Percentiles rank a stretch among this genome's conserved stretches.
These are phyloP conservation scores for Calephelis nemesis DNA, from an alignment of 1,140 invertebrate genomes.

Conservation along the genomic window DNA sequence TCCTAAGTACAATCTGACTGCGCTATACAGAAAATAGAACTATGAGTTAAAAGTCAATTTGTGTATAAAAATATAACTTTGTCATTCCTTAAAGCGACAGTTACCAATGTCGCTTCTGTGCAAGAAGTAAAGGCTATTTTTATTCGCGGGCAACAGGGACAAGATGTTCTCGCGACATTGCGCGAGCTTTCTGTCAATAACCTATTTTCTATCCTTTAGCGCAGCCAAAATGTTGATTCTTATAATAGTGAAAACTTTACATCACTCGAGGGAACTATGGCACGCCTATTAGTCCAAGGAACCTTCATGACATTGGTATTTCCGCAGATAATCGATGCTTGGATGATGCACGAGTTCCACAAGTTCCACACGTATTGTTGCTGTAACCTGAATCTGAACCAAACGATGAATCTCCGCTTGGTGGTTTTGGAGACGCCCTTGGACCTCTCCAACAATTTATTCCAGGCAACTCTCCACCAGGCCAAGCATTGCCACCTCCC, in stretches of 20 bases:
- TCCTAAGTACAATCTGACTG: conserved; percentile 1
- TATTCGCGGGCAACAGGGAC: too few species aligned
- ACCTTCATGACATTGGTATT: conserved; percentile 50
- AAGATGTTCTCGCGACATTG: too few species aligned
- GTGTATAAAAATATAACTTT: not conserved
- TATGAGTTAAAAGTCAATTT: not conserved
- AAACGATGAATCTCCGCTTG: conserved; percentile 77
- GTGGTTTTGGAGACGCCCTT: conserved; percentile 65
- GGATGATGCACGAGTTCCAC: conserved; percentile 75
- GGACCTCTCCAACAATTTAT: conserved; percentile 71
- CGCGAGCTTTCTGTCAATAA: not conserved
- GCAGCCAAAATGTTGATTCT: conserved; percentile 4
- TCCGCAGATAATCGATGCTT: conserved; percentile 60
- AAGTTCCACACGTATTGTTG: conserved; percentile 80
- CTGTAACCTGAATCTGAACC: conserved; percentile 81
- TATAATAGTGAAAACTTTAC: conserved; percentile 22
- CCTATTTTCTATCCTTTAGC: not conserved
- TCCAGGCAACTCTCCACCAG: conserved; percentile 64
- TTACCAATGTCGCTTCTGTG: too few species aligned
- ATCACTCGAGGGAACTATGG: conserved; percentile 41
- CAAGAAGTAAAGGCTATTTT: too few species aligned
- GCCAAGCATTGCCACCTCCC: conserved; percentile 61
- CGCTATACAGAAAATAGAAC: not conserved
- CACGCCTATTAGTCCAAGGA: conserved; percentile 33
- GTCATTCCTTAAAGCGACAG: too few species aligned